phyloP scores from a whole-genome alignment of 2,797 vertebrate species.

The Cryptoprocta ferox region DNA sequence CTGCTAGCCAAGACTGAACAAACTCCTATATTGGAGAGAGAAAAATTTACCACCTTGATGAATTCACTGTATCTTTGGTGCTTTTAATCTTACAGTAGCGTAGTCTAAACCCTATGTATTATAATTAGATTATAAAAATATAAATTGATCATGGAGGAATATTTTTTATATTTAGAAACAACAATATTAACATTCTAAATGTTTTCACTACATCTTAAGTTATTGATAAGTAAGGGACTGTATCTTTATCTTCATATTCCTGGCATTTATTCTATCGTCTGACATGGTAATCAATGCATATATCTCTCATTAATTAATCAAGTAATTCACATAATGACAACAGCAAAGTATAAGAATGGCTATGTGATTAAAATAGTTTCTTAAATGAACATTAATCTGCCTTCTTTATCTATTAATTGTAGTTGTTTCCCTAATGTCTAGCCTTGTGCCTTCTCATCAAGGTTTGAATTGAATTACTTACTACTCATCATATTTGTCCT shows the following conservation, averaged over 20 bases:
- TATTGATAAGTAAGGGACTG: not conserved
- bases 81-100: not conserved
- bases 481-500: not conserved
- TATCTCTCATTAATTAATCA: conserved; percentile 9
- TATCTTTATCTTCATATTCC: not conserved
- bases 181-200: not conserved
- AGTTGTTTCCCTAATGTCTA: not conserved
- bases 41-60: not conserved
- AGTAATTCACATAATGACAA: conserved; percentile 24
- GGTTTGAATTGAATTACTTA: conserved; percentile 14
- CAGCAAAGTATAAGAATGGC: conserved; percentile 7
- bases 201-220: not conserved
- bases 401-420: not conserved
- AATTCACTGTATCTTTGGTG: not conserved
- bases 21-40: not conserved
- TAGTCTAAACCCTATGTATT: not conserved
- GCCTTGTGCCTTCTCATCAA: not conserved
- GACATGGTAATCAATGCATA: not conserved
- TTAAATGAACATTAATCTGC: not conserved
- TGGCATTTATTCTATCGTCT: not conserved
- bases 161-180: not conserved
- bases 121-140: not conserved
- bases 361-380: not conserved
- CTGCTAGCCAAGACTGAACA: not conserved
- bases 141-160: not conserved